phyloP scores from a whole-genome alignment of 2,888 invertebrate genomes.

The Rhagonycha lutea region DNA sequence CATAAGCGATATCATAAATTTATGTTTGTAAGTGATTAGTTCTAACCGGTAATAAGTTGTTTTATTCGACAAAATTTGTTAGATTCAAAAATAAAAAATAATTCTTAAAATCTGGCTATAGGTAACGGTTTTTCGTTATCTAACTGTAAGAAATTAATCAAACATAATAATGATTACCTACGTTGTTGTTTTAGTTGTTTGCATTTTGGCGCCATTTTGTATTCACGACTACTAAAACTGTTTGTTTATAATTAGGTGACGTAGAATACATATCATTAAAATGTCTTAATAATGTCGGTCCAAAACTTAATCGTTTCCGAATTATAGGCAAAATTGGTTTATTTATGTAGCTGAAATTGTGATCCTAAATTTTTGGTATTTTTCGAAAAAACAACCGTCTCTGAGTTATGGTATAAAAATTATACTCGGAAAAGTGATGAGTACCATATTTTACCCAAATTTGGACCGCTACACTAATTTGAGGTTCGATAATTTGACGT shows the following conservation, averaged over 20 bases:
- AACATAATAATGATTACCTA: background rate
- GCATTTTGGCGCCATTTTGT: background rate
- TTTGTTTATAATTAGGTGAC: background rate
- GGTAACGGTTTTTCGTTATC: background rate
- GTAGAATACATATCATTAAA: background rate
- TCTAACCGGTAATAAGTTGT: background rate
- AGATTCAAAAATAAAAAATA: background rate
- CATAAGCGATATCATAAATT: background rate
- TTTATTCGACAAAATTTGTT: background rate
- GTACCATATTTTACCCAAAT: no score
- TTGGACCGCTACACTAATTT: no score
- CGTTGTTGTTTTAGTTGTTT: background rate
- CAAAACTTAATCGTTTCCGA: background rate
- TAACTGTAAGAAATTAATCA: background rate
- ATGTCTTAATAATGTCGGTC: background rate
- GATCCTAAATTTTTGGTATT: no score
- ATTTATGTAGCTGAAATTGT: no score
- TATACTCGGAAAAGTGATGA: no score
- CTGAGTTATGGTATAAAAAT: no score
- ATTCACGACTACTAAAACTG: background rate
- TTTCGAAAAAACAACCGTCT: no score
- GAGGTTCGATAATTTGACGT: no score
- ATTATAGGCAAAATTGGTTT: background rate
- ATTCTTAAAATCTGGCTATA: background rate
- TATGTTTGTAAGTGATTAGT: background rate